Percentiles rank a stretch among this genome's conserved stretches.
Evolutionary conservation across 2,113 vertebrate genomes (phyloP).

Genomic region (Calyptomena viridis): DNA sequence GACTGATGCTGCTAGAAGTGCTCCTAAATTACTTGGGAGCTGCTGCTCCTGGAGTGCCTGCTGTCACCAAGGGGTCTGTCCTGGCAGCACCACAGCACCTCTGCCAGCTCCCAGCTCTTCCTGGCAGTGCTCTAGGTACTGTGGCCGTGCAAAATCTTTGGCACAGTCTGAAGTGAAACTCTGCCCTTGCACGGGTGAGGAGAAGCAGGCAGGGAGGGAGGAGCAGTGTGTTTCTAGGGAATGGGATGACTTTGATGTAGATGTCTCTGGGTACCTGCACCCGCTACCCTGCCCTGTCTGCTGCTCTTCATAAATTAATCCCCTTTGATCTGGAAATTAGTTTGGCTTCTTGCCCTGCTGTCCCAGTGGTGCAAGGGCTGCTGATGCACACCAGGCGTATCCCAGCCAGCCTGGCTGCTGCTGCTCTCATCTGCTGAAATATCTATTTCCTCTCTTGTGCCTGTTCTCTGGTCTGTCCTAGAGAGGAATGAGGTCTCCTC

Average conservation of each 20-base stretch:
- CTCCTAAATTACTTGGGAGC: not conserved
- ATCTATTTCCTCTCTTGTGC: not conserved
- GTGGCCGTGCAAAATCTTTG: accelerated
- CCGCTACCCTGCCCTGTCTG: not conserved
- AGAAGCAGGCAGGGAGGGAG: not conserved
- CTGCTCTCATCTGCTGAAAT: not conserved
- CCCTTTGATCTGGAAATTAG: not conserved
- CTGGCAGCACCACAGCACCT: not conserved
- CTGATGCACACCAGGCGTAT: accelerated
- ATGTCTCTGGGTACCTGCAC: not conserved
- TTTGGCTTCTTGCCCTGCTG: not conserved
- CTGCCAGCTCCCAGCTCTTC: not conserved
- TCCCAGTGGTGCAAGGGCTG: not conserved
- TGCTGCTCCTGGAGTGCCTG: not conserved
- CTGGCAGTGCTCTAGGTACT: not conserved
- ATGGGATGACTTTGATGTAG: not conserved
- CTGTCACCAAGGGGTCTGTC: not conserved
- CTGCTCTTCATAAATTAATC: not conserved
- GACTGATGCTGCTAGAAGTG: constrained; percentile 17
- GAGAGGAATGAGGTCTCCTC: not conserved
- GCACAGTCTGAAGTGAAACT: not conserved
- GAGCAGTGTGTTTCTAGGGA: not conserved
- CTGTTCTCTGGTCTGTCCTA: not conserved
- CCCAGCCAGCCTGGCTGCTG: not conserved
- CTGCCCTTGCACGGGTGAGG: not conserved